A percentile compares a stretch with the other conserved stretches of the same genome.
These are phyloP conservation scores for Drosophila nigritarsus DNA, from an alignment of 2,888 invertebrate species.

Conservation along the genomic window DNA sequence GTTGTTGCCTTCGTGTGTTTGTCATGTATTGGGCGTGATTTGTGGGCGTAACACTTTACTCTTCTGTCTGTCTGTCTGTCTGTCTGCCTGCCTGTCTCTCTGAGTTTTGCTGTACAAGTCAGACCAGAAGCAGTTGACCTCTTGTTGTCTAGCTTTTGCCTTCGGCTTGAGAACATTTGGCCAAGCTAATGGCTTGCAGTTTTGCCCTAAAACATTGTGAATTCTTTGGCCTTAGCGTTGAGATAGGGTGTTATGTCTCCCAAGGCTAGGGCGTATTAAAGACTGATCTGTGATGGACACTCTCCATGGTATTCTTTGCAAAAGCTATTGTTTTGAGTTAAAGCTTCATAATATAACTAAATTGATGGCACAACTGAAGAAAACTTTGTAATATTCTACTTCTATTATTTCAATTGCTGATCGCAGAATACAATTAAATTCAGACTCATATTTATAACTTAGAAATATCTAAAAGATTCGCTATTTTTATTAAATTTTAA, in stretches of 20 bases:
- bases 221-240: constrained; percentile 14
- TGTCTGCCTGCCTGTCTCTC: constrained; percentile 1
- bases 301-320: constrained; percentile 21
- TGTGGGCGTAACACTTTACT: constrained; percentile 75
- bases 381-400: not conserved
- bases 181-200: constrained; percentile 65
- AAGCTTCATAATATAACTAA: not conserved
- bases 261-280: not conserved
- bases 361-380: not conserved
- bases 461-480: not conserved
- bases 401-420: not conserved
- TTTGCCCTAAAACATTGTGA: constrained; percentile 41
- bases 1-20: constrained; percentile 48
- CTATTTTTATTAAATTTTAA: too few relatives aligned
- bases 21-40: constrained; percentile 69
- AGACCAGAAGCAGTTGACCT: constrained; percentile 43
- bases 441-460: not conserved
- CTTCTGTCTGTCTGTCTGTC: constrained; percentile 28
- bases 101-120: constrained; percentile 19
- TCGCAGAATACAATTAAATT: not conserved
- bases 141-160: constrained; percentile 75
- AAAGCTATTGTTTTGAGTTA: not conserved
- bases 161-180: constrained; percentile 56
- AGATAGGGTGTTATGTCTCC: not conserved
- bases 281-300: constrained; percentile 34